Evolutionary conservation across 2,797 vertebrate genomes (phyloP), one percentile per base, ranked within the genome.

Genomic region (Eulemur mongoz): DNA sequence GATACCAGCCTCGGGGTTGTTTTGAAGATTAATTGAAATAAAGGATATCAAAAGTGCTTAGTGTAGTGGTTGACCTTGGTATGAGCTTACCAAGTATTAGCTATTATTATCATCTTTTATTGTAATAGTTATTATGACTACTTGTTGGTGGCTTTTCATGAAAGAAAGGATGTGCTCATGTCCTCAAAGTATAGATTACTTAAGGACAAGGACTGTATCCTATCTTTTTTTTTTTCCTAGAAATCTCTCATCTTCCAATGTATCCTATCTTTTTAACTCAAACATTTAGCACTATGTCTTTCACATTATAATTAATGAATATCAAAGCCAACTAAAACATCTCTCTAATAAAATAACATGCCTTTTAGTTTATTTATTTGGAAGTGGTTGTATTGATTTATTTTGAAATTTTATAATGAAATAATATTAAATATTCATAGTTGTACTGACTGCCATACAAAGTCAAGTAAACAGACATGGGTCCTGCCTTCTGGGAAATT

Each of bases 271-370:
- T 87, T 79, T 80, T 76, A 70, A 69, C 32, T 67, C 23, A 17
- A 91, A 65, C 69, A 43, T 43, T 85, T 76, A 88, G 61, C 18
- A 75, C 15, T 35, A 0, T 79, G 20, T 45, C 54, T 94, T 94
- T 91, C 40, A 93, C 43, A 32, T 63, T 85, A 59, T 61, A 50
- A 7, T 93, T 30, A 54, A 0, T 94, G 61, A 8, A 67, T 89
- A 78, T 15, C 95, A 14, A 89, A n/a, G 13, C 95, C 40, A 89
- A 7, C 94, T 93, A 78, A 85, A 82, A 91, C 22, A 54, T 92
- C 22, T 82, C 48, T 73, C 70, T 25, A 92, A 32, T 78, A 79
- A 95, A 95, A 76, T 69, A 79, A 67, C 9, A 14, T 81, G 11
- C 20, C 15, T 95, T 90, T 86, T 48, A 30, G 54, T 78, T 43